Base-by-base conservation (phyloP, 2,888 invertebrate genomes). In the Morpho achilles region DNA sequence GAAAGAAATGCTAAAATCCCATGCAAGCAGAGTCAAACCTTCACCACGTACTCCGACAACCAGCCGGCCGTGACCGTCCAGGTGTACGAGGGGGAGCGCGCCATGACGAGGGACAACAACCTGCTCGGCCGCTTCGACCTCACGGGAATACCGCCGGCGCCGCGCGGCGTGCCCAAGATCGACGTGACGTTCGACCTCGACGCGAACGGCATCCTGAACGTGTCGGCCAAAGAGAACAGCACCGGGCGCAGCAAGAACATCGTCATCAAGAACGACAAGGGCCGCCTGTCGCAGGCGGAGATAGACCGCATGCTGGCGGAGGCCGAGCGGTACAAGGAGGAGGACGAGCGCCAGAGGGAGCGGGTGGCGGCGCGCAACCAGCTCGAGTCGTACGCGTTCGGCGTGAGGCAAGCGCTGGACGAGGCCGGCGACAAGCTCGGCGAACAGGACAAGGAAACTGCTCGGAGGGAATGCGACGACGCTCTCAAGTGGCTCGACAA, bases 221-320 rank as follows among this genome's bases (percentile, higher is more conserved):
- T 97, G 0, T 94, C 95, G 0, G 97, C 97, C n/a, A 93, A 94
- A 65, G 93, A 93, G 65, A 92, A 92, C 76, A 91, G 93, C 68
- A 92, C 93, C 0, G 93, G 92, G 23, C 94, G 94, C 66, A 93
- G 93, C 54, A 94, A 94, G 77, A 94, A 94, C 73, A 96, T 96
- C 62, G 94, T 94, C 45, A 97, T 96, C 69, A 95, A 95, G 75
- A 96, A 96, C 81, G 95, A 96, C 83, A 95, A 94, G 73, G 95
- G 96, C 0, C 91, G 96, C 6, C 84, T 96, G 53, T 95, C 95
- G 7, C 95, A 96, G 75, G 16, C 16, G 16, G 16, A 16, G 16
- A 16, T 16, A 16, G 16, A 16, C 16, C 16, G 16, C 16, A 16
- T 16, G 16, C 16, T 16, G 16, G 16, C 16, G 16, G 16, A 16